Evolutionary conservation across 2,113 vertebrate species (phyloP).

Genomic region (Bombycilla garrulus): DNA sequence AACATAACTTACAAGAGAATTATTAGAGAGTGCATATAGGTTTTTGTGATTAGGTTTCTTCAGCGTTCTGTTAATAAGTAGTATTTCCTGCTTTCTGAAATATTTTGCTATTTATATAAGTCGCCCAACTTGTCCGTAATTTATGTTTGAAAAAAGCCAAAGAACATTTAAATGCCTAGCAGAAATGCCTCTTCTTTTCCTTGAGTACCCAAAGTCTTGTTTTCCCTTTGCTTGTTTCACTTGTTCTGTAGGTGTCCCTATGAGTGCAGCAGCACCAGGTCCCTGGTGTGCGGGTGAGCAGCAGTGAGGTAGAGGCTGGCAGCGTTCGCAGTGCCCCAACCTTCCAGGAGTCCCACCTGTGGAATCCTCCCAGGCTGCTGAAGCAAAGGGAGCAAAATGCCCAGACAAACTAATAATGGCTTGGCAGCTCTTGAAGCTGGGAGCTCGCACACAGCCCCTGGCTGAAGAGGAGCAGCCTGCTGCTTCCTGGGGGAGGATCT

Average conservation of each 20-base stretch:
- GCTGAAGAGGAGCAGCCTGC: not conserved
- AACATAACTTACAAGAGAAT: not conserved
- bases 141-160: not conserved
- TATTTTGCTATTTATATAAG: not conserved
- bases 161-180: not conserved
- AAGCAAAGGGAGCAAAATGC: not conserved
- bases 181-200: not conserved
- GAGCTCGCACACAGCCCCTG: not conserved
- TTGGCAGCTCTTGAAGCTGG: not conserved
- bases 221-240: not conserved
- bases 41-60: not conserved
- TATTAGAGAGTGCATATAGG: not conserved
- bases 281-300: not conserved
- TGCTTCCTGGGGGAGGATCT: not conserved
- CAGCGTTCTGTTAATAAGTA: not conserved
- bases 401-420: not conserved
- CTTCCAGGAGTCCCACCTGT: rapidly evolving
- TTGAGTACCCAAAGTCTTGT: not conserved
- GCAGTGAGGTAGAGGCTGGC: not conserved
- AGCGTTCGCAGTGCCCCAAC: not conserved
- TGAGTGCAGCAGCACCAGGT: not conserved
- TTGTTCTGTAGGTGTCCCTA: not conserved
- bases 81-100: not conserved
- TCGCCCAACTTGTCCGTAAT: not conserved
- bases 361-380: not conserved